These are phyloP conservation scores for Hypena proboscidalis DNA, from an alignment of 2,888 invertebrate genomes.

Conservation along the genomic window DNA sequence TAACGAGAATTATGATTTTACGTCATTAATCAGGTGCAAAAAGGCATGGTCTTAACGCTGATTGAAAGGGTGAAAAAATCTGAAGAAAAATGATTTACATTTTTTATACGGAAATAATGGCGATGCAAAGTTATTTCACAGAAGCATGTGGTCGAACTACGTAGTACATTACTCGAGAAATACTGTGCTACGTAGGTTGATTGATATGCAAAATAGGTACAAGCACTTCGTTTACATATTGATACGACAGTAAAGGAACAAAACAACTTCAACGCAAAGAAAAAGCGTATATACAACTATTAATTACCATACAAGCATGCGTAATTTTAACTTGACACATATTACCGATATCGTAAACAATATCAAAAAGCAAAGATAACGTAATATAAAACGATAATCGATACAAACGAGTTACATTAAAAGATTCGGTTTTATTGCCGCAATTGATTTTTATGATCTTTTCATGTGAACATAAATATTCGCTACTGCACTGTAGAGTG, in stretches of 20 bases:
- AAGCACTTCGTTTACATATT: too few relatives aligned
- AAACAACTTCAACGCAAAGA: neutral
- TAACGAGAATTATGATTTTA: constrained; percentile 38
- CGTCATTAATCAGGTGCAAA: constrained; percentile 41
- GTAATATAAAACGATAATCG: constrained; percentile 40
- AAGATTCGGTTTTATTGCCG: constrained; percentile 44
- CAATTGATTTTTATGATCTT: constrained; percentile 50
- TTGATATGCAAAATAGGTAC: too few relatives aligned
- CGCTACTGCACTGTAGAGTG: constrained; percentile 40
- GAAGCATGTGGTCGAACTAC: too few relatives aligned
- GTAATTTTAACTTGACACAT: constrained; percentile 11
- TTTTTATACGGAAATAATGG: too few relatives aligned
- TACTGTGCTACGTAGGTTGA: too few relatives aligned
- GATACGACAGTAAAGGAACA: too few relatives aligned
- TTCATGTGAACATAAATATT: constrained; percentile 46
- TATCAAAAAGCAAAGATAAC: constrained; percentile 33
- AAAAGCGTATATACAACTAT: constrained; percentile 1
- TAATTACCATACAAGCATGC: constrained; percentile 5
- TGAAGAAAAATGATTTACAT: too few relatives aligned
- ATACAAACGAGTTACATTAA: constrained; percentile 37
- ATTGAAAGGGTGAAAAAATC: constrained; percentile 19
- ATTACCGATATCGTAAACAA: constrained; percentile 15
- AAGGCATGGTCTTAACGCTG: constrained; percentile 16
- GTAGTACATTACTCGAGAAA: neutral
- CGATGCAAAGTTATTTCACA: too few relatives aligned